Conservation (phyloP, 92 coral and sea anemone species). For the Porites evermanni region DNA sequence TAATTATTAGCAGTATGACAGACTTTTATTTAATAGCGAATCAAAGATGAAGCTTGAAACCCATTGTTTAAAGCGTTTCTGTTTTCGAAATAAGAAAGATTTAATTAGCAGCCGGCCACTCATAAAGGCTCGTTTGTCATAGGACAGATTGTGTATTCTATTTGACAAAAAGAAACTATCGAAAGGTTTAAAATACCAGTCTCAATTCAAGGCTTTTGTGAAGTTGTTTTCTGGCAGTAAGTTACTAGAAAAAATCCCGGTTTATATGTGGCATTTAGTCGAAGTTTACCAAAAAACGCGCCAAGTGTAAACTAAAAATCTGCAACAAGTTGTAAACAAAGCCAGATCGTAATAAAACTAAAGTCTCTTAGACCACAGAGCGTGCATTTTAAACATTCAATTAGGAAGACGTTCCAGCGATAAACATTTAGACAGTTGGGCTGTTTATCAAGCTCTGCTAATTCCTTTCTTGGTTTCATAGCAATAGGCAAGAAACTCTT, state of each 20-base stretch:
- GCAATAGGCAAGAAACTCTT: not conserved
- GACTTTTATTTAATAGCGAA: conserved; percentile 37
- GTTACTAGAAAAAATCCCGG: not conserved
- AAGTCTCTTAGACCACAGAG: conserved; percentile 38
- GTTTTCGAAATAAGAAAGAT: conserved; percentile 49
- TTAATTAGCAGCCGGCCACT: conserved; percentile 45
- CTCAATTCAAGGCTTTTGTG: conserved; percentile 38
- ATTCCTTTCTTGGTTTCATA: not conserved
- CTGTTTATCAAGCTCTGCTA: conserved; percentile 9
- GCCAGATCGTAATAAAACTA: conserved; percentile 25
- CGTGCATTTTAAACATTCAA: conserved; percentile 37
- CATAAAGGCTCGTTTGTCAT: conserved; percentile 28
- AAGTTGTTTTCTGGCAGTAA: conserved; percentile 14
- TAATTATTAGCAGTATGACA: conserved; percentile 13
- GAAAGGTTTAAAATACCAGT: conserved; percentile 13
- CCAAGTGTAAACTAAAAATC: conserved; percentile 40
- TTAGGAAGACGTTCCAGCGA: not conserved
- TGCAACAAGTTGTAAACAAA: conserved; percentile 49
- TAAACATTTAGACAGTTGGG: conserved; percentile 20
- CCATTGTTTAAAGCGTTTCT: conserved; percentile 50
- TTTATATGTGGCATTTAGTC: conserved; percentile 3
- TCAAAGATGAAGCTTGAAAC: conserved; percentile 32
- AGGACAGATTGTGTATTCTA: conserved; percentile 35
- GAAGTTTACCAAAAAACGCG: conserved; percentile 33
- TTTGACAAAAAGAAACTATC: conserved; percentile 33